Evolutionary conservation across 2,797 vertebrate genomes (phyloP), one percentile per base, ranked within the genome.

Genomic region (Cyprinodon diabolis): DNA sequence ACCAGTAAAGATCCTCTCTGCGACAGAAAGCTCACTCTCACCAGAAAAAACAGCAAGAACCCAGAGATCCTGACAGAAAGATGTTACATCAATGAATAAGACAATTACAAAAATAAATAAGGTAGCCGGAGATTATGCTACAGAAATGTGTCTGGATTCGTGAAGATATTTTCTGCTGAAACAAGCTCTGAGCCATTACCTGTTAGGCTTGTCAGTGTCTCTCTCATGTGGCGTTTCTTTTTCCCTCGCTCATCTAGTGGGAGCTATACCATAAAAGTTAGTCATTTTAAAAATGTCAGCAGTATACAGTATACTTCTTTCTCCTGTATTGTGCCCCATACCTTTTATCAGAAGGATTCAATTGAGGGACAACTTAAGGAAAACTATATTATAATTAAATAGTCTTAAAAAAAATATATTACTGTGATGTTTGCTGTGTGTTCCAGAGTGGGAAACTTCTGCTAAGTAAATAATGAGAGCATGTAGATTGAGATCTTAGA

Each of bases 141-240:
- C 73, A 73, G 75, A 75, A 86, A 80, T 68, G 75, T 57, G n/a
- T 72, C 51, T 89, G 65, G 74, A 86, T 75, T 79, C 87, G 74
- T 73, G 73, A 82, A 83, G 83, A 86, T 58, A 80, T 81, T 75
- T 80, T 85, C 76, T 19, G 74, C 63, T 1, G 51, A 62, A 74
- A 73, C 58, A 78, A 89, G 88, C 83, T 81, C 68, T 62, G 74
- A 87, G 84, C 77, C 85, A 81, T 90, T 90, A 88, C 82, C 84
- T 72, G 83, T 86, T 84, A 57, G 80, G 74, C 76, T 86, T 86
- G 87, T 89, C 92, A 78, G 88, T 35, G 78, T 82, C 90, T 87
- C 76, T 86, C 89, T 82, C 81, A 72, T 60, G 82, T 83, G 86
- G 79, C 86, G 84, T 89, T 91, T 85, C 80, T 60, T 69, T 81